phyloP scores from a whole-genome alignment of 2,113 vertebrate species.

The Egretta garzetta region DNA sequence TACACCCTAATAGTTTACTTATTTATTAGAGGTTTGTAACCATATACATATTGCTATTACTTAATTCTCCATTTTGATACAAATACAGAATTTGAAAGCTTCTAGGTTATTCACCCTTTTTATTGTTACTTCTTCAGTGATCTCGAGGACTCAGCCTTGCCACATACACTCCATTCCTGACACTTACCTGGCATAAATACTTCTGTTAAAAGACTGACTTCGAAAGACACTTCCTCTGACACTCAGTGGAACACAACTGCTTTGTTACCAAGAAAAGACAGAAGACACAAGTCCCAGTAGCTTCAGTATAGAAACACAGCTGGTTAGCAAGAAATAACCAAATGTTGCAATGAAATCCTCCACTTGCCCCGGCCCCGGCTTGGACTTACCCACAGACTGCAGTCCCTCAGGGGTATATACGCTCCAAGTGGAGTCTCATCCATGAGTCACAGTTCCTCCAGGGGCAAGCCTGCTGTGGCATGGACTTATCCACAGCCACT shows the following conservation, averaged over 20 bases:
- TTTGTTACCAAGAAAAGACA: background rate
- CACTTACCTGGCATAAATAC: background rate
- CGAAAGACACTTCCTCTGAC: background rate
- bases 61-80: background rate
- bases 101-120: background rate
- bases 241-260: background rate
- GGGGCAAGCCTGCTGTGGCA: no score
- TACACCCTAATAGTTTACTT: background rate
- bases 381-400: no score
- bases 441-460: no score
- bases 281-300: background rate
- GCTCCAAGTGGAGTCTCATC: no score
- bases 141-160: background rate
- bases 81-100: background rate
- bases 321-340: background rate
- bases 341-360: no score
- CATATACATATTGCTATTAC: background rate
- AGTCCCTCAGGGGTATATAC: no score
- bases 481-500: no score
- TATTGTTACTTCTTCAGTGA: background rate
- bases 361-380: no score
- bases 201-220: background rate
- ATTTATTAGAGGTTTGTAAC: background rate
- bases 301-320: background rate
- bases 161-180: background rate